Conservation (phyloP, 2,888 invertebrate genomes). For the Opisthograptis luteolata region DNA sequence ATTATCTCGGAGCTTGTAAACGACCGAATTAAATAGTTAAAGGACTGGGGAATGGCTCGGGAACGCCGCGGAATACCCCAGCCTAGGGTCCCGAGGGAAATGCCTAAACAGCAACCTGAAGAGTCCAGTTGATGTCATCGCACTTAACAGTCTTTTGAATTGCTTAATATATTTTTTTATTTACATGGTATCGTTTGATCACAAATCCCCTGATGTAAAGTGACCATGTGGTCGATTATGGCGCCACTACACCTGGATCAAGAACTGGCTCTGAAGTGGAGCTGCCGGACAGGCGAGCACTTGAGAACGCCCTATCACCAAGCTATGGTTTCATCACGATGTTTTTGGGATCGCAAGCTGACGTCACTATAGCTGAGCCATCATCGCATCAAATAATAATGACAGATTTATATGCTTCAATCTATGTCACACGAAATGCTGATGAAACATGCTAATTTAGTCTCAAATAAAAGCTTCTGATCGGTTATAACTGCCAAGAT, state of each 20-base stretch:
- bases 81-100: conserved; percentile 41
- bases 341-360: too few relatives aligned
- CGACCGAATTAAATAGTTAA: conserved; percentile 75
- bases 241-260: too few relatives aligned
- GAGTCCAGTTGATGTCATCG: conserved; percentile 3
- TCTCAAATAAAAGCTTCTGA: neutral
- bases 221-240: too few relatives aligned
- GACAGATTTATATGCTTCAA: neutral
- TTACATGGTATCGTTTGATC: too few relatives aligned
- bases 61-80: conserved; percentile 54
- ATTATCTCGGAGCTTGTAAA: conserved; percentile 67
- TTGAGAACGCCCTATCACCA: too few relatives aligned
- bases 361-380: too few relatives aligned
- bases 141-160: conserved; percentile 9
- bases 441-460: conserved; percentile 6
- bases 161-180: too few relatives aligned
- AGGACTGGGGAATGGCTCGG: conserved; percentile 37
- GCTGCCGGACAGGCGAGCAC: too few relatives aligned
- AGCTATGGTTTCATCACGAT: too few relatives aligned
- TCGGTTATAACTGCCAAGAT: conserved; percentile 19
- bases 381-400: too few relatives aligned
- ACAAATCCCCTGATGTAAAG: too few relatives aligned
- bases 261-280: too few relatives aligned
- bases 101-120: conserved; percentile 8
- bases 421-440: neutral